These are phyloP conservation scores for Sinonovacula constricta DNA, from an alignment of 1,140 invertebrate genomes.

Conservation along the genomic window DNA sequence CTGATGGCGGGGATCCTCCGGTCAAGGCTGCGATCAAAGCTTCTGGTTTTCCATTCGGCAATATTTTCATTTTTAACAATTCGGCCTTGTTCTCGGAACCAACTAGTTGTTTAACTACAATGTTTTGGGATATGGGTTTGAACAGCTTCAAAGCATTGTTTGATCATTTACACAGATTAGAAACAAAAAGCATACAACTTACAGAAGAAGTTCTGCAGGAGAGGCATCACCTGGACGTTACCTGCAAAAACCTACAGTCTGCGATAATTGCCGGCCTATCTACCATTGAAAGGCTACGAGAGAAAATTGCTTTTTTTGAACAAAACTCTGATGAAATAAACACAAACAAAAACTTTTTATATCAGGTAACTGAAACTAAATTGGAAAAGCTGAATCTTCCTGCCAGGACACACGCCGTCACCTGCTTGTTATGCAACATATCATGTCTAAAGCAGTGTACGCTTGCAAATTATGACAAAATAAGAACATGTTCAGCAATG, in stretches of 20 bases:
- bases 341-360: constrained; percentile 44
- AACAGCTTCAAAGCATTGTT: constrained; percentile 33
- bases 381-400: neutral
- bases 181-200: constrained; percentile 23
- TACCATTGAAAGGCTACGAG: constrained; percentile 6
- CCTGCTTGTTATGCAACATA: constrained; percentile 45
- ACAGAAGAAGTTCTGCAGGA: constrained; percentile 40
- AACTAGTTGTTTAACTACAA: constrained; percentile 18
- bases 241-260: constrained; percentile 25
- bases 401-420: constrained; percentile 33
- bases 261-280: constrained; percentile 18
- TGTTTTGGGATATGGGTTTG: constrained; percentile 52
- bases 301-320: constrained; percentile 18
- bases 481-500: constrained; percentile 11
- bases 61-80: constrained; percentile 37
- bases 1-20: constrained; percentile 39
- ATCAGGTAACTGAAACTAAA: constrained; percentile 24
- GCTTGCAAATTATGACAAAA: constrained; percentile 4
- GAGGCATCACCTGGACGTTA: constrained; percentile 20
- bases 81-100: constrained; percentile 24
- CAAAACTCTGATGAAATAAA: constrained; percentile 33
- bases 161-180: neutral
- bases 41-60: constrained; percentile 44
- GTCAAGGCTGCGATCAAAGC: constrained; percentile 34
- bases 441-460: constrained; percentile 50